Conservation (phyloP, 30 jellyfish, hydroid and myxozoan species). For the Aurelia coerulea region DNA sequence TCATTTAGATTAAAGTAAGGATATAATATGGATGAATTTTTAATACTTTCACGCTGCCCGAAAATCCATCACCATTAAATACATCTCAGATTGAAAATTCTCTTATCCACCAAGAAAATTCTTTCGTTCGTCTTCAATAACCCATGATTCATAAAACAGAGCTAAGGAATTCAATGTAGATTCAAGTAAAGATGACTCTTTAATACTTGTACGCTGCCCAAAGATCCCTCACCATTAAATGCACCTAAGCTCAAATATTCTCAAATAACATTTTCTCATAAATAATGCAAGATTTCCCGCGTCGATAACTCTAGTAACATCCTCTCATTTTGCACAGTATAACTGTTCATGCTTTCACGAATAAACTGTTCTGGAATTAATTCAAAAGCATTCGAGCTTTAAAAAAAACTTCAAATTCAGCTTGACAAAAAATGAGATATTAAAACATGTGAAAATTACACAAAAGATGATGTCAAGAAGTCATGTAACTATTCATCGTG, state of each 20-base stretch:
- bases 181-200: neutral
- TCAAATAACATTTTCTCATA: neutral
- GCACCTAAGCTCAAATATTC: conserved; percentile 9
- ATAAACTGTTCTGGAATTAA: no score
- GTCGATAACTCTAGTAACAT: no score
- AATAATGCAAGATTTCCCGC: neutral
- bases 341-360: no score
- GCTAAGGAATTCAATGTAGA: neutral
- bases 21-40: neutral
- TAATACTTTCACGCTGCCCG: neutral
- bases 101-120: neutral
- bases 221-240: neutral
- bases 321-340: no score
- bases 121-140: no score
- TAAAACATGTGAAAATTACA: no score
- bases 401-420: no score
- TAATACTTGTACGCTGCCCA: neutral
- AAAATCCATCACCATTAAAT: neutral
- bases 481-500: no score
- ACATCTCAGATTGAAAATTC: conserved; percentile 7
- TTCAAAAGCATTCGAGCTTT: no score
- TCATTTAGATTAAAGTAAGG: neutral
- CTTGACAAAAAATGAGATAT: no score
- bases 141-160: neutral
- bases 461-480: no score